Base-by-base conservation (phyloP, 2,888 invertebrate genomes). In the Ormyrus rosae region DNA sequence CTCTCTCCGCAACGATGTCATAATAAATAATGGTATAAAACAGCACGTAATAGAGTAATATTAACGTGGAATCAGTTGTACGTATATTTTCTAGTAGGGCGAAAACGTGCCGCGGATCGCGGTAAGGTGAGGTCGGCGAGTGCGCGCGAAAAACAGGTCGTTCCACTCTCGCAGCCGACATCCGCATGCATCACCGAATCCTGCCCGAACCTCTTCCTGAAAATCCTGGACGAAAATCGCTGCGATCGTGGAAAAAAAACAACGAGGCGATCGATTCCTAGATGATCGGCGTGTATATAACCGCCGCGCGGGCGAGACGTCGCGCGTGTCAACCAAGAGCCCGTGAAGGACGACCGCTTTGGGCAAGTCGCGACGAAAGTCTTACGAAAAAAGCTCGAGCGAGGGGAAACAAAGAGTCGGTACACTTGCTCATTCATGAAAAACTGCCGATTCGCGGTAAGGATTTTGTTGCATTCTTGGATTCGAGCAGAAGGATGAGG, bases 321-420 rank as follows among this genome's bases (percentile, higher is more conserved):
- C 55, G 67, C 73, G 78, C 69, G 70, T 73, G 70, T 78, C 64
- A 55, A 74, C 65, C 69, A 19, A 60, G 67, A 34, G 50, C 11
- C 13, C 71, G 65, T 76, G 81, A 81, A 81, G 81, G 81, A 79
- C 81, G 79, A 81, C 75, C 58, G 76, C 78, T 81, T 81, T 71
- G 67, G 75, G 60, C 55, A 46, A 69, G 50, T 55, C 51, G 53
- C 11, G 48, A 8, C 65, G 48, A 10, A 5, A 46, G 34, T 69
- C 56, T 56, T 55, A 46, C 71, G 71, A 51, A 10, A 71, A 51
- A 11, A 10, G 55, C 55, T 34, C 10, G 34, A 7, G 56, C 48
- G 56, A 69, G 74, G 13, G 45, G 19, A n/a, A 51, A 45, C 6
- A 13, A 9, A 53, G 13, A 46, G n/a, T 64, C 45, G 80, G 48